Base-by-base conservation (phyloP, 2,888 invertebrate genomes). In the Nymphalis polychloros region DNA sequence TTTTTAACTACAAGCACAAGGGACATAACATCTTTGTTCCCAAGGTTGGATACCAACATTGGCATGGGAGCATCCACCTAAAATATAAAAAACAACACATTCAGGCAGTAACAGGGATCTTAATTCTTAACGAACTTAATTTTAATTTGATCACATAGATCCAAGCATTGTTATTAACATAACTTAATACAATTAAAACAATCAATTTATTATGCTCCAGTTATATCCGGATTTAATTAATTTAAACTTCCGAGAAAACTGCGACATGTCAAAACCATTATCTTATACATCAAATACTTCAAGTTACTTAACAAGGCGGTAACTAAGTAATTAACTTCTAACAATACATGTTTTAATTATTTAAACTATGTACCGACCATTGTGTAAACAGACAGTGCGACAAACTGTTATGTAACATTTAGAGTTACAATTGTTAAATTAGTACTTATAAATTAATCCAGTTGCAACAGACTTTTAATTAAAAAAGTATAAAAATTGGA, bases 281-380 rank as follows among this genome's bases (percentile, higher is more conserved):
- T 72, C 67, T 67, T 68, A 67, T 65, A 68, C 55, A 70, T 67
- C 70, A 68, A 73, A 67, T 70, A 55, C 69, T 62, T 70, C 59
- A 53, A 47, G 72, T 77, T 78, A 75, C 73, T 73, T 73, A 75
- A 76, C 69, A 72, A 59, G 66, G 69, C 68, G 46, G 70, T 74
- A 75, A 75, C 72, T 41, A 57, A 67, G 53, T 68, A 71, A 73
- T 72, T 72, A 77, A 73, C 63, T 70, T 62, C 59, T 68, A 70
- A 75, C 77, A 76, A 76, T 74, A 67, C 74, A 69, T 76, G 72
- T 77, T 78, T 76, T 77, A 77, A 77, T 78, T 76, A 78, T 70
- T 62, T 68, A 52, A 49, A 69, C 68, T 74, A 71, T 75, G 76
- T 78, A 73, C 72, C 63, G 62, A 65, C 66, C 64, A 70, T 76